Evolutionary conservation across 1,140 invertebrate genomes (phyloP), one percentile per base, ranked within the genome.

Genomic region (Drosophila bifasciata): DNA sequence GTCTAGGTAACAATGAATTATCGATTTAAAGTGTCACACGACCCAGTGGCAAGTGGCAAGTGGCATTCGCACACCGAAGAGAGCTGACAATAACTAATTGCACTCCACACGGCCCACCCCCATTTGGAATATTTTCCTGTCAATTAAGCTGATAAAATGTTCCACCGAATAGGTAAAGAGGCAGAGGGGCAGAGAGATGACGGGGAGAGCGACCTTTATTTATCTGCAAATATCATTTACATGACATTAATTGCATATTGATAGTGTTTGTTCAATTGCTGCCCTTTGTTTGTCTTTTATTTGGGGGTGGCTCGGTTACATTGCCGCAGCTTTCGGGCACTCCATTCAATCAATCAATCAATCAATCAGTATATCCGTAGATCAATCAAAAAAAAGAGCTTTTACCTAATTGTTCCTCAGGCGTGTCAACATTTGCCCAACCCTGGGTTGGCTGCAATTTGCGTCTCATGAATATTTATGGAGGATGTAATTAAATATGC

Each of bases 401-500:
- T 8, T 8, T 11, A 15, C 41, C 23, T 53, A 68, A 67, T 56
- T 58, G 21, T 16, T 15, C 52, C n/a, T 28, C 16, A 36, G 46
- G 41, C 52, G 73, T 52, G 72, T 86, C 76, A 66, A 64, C 59
- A 73, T 70, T 77, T 74, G 1, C 2, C n/a, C 41, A n/a, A n/a
- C 41, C 57, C 49, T 62, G 45, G 44, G 79, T 79, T 84, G 44
- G 64, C 68, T 75, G 83, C 69, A 81, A 81, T 81, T 81, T 86
- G 61, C 50, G 70, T 48, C 78, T 83, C 84, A 86, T 86, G 83
- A 88, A 86, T 86, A 86, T 86, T 86, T 88, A 86, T 83, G 80
- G 62, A 59, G 61, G 64, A 79, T 71, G 75, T 88, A 88, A 86
- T 86, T 86, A 88, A 86, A 86, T 88, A 86, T 86, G 83, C 83